These are phyloP conservation scores for Cephalopterus ornatus DNA, from an alignment of 2,113 vertebrate genomes.

Conservation along the genomic window DNA sequence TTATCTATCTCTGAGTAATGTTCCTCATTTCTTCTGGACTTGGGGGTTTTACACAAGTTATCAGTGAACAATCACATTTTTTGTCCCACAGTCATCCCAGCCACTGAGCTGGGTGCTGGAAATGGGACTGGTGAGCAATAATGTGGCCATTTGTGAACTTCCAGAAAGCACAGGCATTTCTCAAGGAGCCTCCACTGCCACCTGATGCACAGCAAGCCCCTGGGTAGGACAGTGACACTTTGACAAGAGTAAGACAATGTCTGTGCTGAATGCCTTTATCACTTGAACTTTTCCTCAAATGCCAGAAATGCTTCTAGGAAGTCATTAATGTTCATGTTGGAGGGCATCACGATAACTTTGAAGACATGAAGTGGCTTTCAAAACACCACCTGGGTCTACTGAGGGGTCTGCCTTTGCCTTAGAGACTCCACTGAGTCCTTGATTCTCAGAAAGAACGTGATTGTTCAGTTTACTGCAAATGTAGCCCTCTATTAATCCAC, in stretches of 20 bases:
- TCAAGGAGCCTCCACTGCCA: neutral
- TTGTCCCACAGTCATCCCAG: neutral
- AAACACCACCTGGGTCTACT: neutral
- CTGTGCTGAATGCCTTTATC: neutral
- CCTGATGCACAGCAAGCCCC: neutral
- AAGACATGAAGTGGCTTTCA: neutral
- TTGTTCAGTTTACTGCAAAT: neutral
- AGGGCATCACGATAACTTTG: neutral
- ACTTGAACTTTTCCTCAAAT: constrained; percentile 9
- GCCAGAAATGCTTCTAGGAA: constrained; percentile 27
- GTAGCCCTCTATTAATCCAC: neutral
- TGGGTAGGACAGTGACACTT: neutral
- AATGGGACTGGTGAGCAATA: neutral
- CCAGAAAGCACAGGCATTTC: neutral
- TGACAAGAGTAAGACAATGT: neutral
- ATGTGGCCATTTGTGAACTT: neutral
- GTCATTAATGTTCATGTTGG: neutral
- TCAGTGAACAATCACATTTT: neutral
- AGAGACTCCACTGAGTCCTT: neutral
- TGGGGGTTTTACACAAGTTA: neutral
- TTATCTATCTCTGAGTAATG: neutral
- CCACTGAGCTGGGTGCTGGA: neutral
- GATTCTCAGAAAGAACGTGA: neutral
- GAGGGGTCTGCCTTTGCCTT: neutral
- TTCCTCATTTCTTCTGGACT: neutral